Base-by-base conservation (phyloP, 2,113 vertebrate genomes). In the Epinephelus moara region DNA sequence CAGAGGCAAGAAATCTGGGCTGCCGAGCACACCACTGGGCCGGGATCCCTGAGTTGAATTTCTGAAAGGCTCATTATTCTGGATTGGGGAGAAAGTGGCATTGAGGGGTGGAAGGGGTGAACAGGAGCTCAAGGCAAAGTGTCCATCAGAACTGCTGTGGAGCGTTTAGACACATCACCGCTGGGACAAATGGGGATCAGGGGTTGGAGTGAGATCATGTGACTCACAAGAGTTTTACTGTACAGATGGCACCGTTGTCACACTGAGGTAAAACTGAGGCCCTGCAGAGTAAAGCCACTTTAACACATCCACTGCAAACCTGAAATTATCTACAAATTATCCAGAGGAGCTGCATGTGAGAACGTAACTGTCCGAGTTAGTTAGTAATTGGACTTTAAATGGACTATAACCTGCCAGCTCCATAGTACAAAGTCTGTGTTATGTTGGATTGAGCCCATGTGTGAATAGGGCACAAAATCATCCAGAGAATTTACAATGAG, bases 31-130 rank as follows among this genome's bases (percentile, higher is more conserved):
- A 89, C 85, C 78, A 63, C 80, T 81, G 88, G 83, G 87, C 77
- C 42, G 67, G 64, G 78, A 91, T 91, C 88, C 92, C 92, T 90
- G 87, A 90, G 90, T 86, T 87, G 92, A 94, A 92, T 93, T 89
- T 90, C 85, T 88, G 92, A 93, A 91, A 93, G 91, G 89, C 88
- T 91, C 83, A 92, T 95, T 94, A 94, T 93, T 92, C 91, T 64
- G 84, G 82, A 90, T 70, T 42, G 80, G 81, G 85, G 70, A 84
- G 82, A 60, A 82, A 90, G 88, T 88, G 79, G 87, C 85, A 89
- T 84, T 78, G 89, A 91, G 84, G 90, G 87, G 85, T 85, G 71
- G 86, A 90, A 83, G 82, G 86, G 85, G 86, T 86, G 90, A 88
- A 90, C 85, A 85, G 91, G 85, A 88, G 92, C 89, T 90, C 71